Evolutionary conservation across 2,888 invertebrate species (phyloP), one percentile per base, ranked within the genome.

Genomic region (Hydroisotoma schaefferi): DNA sequence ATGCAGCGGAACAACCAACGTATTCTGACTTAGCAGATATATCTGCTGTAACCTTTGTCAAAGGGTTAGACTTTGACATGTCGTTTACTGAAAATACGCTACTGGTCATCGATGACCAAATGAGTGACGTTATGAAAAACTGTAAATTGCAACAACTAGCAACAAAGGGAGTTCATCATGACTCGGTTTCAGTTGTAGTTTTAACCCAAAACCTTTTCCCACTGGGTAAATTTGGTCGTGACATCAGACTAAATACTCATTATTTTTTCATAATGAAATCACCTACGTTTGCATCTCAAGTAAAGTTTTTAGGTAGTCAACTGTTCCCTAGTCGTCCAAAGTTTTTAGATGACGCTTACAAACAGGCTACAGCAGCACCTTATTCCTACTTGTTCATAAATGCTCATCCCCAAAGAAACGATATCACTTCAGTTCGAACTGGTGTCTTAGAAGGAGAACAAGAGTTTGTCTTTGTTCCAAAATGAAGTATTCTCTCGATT

Each of bases 351-450:
- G 59, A 57, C 1, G 57, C 64, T 1, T 67, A 67, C 40, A 57
- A 57, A 51, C 33, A 64, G 25, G 67, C 67, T 5, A 67, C 64
- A 8, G 22, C 20, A 12, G 25, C 37, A 10, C 57, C 62, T 8
- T 67, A 54, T 25, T 53, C 62, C 0, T 62, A 64, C 25, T 51
- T 67, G 51, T 60, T 62, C 29, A 15, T 67, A 3, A 65, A 56
- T 46, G 20, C 55, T 1, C 60, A 60, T 53, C 64, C 67, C n/a
- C 12, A 29, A 27, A 60, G 64, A 47, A 27, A 64, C 15, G 64
- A 64, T 26, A 18, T 20, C 0, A 40, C 64, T 5, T 37, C 64
- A 12, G 59, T 64, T 2, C 6, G 33, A n/a, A 38, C 33, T 25
- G 59, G 53, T 22, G 60, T 64, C 3, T 25, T 67, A 10, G 15